Base-by-base conservation (phyloP, 2,888 invertebrate species). In the Dryococelus australis region DNA sequence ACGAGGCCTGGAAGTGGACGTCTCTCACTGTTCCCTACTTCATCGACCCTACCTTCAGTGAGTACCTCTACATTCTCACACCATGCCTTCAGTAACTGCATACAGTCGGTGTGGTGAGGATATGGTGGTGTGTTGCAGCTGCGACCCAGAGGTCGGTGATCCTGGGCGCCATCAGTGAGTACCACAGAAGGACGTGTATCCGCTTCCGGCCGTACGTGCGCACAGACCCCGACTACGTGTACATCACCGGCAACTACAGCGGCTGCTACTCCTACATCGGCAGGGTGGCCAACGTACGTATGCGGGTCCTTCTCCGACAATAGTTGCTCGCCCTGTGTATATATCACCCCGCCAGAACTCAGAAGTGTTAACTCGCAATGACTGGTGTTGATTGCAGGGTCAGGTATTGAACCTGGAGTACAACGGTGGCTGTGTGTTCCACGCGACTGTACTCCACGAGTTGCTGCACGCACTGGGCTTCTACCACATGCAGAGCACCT, bases 251-350 rank as follows among this genome's bases (percentile, higher is more conserved):
- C 65, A 90, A 90, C 84, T 92, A 92, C 81, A 92, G 94, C 0
- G 95, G 96, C 24, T 96, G 96, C 91, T 95, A 95, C 93, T 96
- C 96, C 0, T 94, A 94, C 90, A 95, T 96, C 4, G 96, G 96
- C 0, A 93, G 94, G 51, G 92, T 92, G 27, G 65, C 65, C 65
- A 65, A 65, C n/a, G 65, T 65, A n/a, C 20, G 65, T 65, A 20
- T 24, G 0, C 65, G 0, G 0, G 47, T 47, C 47, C n/a, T n/a
- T 35, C 35, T 35, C 35, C 4, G 35, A 35, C 2, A 3, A 35
- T 35, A 4, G 35, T 35, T 35, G 35, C 35, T 4, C 2, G 35
- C 35, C 35, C 35, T 35, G 35, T 35, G 35, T 35, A 4, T 1
- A n/a, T n/a, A n/a, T n/a, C n/a, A n/a, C n/a, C n/a, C n/a, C n/a